A percentile compares a stretch with the other conserved stretches of the same genome.
These are phyloP conservation scores for Pterocles burchelli DNA, from an alignment of 2,113 vertebrate species.

Conservation along the genomic window DNA sequence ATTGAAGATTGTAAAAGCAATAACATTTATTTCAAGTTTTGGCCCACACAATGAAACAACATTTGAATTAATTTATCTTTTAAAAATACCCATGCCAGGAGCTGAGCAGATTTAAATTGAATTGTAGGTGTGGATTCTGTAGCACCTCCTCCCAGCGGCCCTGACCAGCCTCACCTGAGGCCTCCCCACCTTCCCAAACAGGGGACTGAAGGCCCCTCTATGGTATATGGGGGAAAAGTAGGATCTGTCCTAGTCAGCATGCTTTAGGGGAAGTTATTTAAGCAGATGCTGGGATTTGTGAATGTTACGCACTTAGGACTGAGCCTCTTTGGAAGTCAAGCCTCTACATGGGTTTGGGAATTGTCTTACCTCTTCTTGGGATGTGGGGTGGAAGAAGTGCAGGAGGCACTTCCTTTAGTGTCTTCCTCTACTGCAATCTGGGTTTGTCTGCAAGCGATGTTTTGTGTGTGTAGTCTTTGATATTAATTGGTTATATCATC, in stretches of 20 bases:
- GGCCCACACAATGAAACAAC: background rate
- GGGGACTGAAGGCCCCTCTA: background rate
- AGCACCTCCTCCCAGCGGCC: background rate
- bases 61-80: background rate
- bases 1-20: background rate
- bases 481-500: background rate
- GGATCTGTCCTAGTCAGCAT: background rate
- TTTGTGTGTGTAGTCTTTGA: background rate
- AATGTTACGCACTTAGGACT: rapidly evolving
- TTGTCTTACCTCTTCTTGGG: background rate
- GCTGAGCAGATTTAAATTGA: background rate
- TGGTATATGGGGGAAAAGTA: background rate
- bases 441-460: background rate
- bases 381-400: rapidly evolving
- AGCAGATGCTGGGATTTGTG: background rate
- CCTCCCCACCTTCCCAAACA: background rate
- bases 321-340: background rate
- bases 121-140: background rate
- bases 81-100: background rate
- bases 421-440: background rate
- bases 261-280: background rate
- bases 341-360: background rate
- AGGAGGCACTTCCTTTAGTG: background rate
- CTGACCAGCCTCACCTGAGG: background rate
- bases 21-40: background rate